Percentiles rank a stretch among this genome's conserved stretches.
phyloP scores from a whole-genome alignment of 1,140 invertebrate species.

The Lepidurus apus region DNA sequence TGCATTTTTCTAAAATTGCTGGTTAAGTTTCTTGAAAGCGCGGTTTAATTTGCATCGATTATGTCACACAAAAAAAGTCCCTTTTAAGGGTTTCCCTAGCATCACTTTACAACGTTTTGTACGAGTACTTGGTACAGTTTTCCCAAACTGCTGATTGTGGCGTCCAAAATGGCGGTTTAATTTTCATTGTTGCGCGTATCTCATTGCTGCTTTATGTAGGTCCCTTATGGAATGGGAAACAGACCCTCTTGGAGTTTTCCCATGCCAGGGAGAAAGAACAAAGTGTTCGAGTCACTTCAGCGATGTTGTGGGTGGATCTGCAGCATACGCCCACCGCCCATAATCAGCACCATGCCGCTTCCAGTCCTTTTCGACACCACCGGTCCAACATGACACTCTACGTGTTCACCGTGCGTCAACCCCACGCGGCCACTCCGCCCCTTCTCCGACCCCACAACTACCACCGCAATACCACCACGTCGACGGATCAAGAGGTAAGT shows the following conservation, averaged over 20 bases:
- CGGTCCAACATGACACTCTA: slow-evolving; percentile 57
- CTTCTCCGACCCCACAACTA: background rate
- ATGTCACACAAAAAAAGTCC: no score
- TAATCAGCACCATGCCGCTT: slow-evolving; percentile 30
- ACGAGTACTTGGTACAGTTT: no score
- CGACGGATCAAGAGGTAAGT: background rate
- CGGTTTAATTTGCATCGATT: no score
- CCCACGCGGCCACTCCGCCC: slow-evolving; percentile 34
- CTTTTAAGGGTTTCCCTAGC: no score
- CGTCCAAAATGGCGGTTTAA: background rate
- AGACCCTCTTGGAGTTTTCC: slow-evolving; percentile 75
- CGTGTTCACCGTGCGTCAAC: slow-evolving; percentile 54
- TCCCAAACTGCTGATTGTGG: no score
- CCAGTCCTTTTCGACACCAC: slow-evolving; percentile 23
- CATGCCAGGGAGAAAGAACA: slow-evolving; percentile 52
- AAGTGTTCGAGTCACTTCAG: slow-evolving; percentile 62
- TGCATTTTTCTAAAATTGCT: no score
- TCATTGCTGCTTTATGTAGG: slow-evolving; percentile 51
- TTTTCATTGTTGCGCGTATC: background rate
- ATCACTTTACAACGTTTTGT: no score
- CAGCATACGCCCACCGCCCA: slow-evolving; percentile 51
- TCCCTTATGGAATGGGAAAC: slow-evolving; percentile 64
- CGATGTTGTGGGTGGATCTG: slow-evolving; percentile 67
- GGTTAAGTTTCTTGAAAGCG: no score
- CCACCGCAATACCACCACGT: background rate